Conservation (phyloP, 2,888 invertebrate genomes). For the Odontothrips loti region DNA sequence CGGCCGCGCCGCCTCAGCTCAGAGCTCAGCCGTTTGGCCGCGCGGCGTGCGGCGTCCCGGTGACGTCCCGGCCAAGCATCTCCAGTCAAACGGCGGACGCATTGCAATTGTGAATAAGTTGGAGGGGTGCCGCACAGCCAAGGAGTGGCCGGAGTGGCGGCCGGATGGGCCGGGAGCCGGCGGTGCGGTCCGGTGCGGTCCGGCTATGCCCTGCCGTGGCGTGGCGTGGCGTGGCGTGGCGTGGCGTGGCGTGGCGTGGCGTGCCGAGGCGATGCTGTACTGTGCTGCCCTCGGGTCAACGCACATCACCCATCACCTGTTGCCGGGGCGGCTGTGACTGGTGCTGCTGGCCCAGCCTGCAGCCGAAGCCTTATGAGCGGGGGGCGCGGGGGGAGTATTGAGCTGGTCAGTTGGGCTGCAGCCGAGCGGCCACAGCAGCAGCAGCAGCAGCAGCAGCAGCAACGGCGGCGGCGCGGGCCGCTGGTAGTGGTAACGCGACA, state of each 20-base stretch:
- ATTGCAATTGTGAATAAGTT: no score
- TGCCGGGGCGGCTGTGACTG: no score
- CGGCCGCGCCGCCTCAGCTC: not conserved
- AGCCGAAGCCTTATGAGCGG: not conserved
- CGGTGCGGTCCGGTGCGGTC: no score
- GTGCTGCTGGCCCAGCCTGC: no score
- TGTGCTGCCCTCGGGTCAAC: no score
- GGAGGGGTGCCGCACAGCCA: no score
- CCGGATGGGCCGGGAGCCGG: not conserved
- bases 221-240: no score
- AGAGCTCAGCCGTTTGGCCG: not conserved
- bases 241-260: no score
- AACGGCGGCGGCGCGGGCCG: slow-evolving; percentile 35
- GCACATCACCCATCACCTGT: not conserved
- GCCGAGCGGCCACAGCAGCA: not conserved
- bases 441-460: slow-evolving; percentile 27
- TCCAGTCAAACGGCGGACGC: not conserved
- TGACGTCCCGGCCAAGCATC: not conserved
- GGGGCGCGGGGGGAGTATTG: slow-evolving; percentile 34
- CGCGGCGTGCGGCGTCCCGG: not conserved
- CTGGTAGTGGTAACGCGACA: slow-evolving; percentile 33
- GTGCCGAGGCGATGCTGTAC: no score
- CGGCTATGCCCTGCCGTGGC: not conserved
- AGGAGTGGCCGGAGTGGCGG: no score
- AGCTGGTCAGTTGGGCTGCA: slow-evolving; percentile 22